These are phyloP conservation scores for Hirudinaria manillensis DNA, from an alignment of 2,888 invertebrate genomes.

Conservation along the genomic window DNA sequence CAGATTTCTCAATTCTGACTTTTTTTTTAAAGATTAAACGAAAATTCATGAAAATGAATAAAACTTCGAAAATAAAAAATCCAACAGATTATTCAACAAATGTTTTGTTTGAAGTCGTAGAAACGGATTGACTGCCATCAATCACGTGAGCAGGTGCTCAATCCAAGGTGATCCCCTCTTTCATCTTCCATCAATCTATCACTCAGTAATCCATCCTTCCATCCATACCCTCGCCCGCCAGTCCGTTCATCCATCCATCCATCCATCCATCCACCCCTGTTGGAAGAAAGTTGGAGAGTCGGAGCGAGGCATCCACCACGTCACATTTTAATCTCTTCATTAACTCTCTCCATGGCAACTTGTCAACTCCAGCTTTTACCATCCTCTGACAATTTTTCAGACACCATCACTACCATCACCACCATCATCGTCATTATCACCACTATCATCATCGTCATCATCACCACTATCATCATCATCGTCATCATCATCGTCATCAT, in stretches of 20 bases:
- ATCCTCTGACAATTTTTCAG: conserved; percentile 1
- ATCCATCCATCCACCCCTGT: no score
- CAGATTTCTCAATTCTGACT: no score
- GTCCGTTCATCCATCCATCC: not conserved
- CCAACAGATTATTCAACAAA: no score
- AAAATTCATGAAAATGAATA: no score
- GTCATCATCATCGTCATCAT: conserved; percentile 32
- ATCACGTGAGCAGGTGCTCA: not conserved
- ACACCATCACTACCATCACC: conserved; percentile 20
- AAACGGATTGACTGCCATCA: no score
- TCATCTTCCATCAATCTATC: not conserved
- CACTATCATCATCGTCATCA: conserved; percentile 25
- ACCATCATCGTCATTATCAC: conserved; percentile 26
- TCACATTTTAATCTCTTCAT: no score
- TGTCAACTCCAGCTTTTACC: not conserved
- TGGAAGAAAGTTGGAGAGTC: no score
- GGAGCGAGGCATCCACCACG: no score
- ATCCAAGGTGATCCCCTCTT: not conserved
- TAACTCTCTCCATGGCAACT: not conserved
- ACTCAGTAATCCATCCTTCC: not conserved
- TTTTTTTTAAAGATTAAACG: no score
- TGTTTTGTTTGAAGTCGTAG: no score
- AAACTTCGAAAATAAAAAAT: no score
- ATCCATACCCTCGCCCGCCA: no score
- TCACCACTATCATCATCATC: conserved; percentile 26